Evolutionary conservation across 2,113 vertebrate species (phyloP).

Genomic region (Oreotrochilus melanogaster): DNA sequence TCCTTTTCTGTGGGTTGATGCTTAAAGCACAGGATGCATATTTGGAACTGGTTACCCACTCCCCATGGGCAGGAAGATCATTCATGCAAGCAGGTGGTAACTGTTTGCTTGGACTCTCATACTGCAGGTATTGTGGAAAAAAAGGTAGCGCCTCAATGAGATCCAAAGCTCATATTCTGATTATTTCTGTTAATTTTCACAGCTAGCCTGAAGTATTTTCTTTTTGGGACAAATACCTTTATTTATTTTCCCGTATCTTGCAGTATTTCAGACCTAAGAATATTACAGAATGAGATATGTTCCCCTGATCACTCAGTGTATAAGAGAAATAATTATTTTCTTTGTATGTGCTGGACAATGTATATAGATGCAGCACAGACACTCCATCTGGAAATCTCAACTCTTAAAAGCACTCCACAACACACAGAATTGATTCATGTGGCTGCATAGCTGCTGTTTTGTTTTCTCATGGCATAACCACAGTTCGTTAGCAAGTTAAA

Average conservation of each 20-base stretch:
- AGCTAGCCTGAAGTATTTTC: background rate
- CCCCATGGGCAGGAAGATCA: background rate
- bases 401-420: background rate
- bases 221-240: background rate
- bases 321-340: background rate
- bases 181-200: background rate
- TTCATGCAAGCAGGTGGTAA: background rate
- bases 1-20: background rate
- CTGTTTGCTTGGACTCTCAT: background rate
- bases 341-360: background rate
- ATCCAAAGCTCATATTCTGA: background rate
- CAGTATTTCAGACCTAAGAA: background rate
- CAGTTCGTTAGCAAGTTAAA: slow-evolving; percentile 39
- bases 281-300: background rate
- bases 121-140: background rate
- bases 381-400: slow-evolving; percentile 10
- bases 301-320: background rate
- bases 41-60: background rate
- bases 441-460: background rate
- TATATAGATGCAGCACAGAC: background rate
- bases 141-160: background rate
- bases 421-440: background rate
- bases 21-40: background rate
- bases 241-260: background rate
- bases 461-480: slow-evolving; percentile 6